These are phyloP conservation scores for Plebejus argus DNA, from an alignment of 2,888 invertebrate genomes.

Conservation along the genomic window DNA sequence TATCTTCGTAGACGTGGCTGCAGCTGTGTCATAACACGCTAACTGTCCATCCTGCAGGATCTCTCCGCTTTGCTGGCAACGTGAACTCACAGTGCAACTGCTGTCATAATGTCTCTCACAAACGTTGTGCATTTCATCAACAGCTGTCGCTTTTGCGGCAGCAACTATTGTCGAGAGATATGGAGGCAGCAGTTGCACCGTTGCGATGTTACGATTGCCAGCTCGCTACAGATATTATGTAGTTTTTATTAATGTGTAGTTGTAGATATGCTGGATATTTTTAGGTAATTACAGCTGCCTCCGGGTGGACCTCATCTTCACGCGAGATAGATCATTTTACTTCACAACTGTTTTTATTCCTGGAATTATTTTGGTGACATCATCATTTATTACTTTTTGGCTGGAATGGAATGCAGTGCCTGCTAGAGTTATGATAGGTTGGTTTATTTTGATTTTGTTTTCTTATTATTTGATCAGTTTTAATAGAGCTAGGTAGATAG, in stretches of 20 bases:
- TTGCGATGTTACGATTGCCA: slow-evolving; percentile 43
- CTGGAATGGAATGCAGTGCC: slow-evolving; percentile 98
- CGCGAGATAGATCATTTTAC: slow-evolving; percentile 97
- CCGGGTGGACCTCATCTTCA: slow-evolving; percentile 95
- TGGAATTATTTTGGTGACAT: slow-evolving; percentile 97
- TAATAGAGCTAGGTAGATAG: background rate
- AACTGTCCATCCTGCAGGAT: slow-evolving; percentile 59
- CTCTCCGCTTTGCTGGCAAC: slow-evolving; percentile 58
- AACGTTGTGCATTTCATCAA: background rate
- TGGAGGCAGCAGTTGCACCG: slow-evolving; percentile 30
- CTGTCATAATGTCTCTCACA: background rate
- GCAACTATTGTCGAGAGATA: background rate
- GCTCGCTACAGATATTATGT: slow-evolving; percentile 49
- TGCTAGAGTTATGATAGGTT: slow-evolving; percentile 97
- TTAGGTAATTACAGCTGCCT: slow-evolving; percentile 98
- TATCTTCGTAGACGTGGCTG: slow-evolving; percentile 68
- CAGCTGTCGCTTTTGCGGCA: background rate
- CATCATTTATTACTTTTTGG: slow-evolving; percentile 98
- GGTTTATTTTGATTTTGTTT: slow-evolving; percentile 66
- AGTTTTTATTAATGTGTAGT: slow-evolving; percentile 50
- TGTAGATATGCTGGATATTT: slow-evolving; percentile 74
- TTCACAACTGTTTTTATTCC: slow-evolving; percentile 98
- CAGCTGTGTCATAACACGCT: slow-evolving; percentile 73
- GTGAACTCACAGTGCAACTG: slow-evolving; percentile 45
- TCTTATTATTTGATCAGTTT: slow-evolving; percentile 37